Percentiles rank a stretch among this genome's conserved stretches.
phyloP scores from a whole-genome alignment of 2,797 vertebrate species.

The Rhodeus uyekii region DNA sequence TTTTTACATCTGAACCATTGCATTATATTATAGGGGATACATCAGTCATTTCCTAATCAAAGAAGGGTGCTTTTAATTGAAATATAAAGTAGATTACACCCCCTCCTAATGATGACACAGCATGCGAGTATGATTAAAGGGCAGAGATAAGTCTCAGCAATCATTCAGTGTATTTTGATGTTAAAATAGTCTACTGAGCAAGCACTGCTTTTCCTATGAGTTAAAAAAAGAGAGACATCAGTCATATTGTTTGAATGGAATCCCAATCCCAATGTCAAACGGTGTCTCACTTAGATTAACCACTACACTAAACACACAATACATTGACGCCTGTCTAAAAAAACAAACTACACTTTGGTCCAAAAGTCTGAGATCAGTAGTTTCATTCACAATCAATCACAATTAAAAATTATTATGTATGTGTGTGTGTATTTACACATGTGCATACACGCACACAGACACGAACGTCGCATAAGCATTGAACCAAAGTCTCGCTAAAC shows the following conservation, averaged over 20 bases:
- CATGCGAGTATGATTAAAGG: conserved; percentile 19
- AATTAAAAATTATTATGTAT: too few species aligned
- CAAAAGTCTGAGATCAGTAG: neutral
- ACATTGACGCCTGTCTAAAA: neutral
- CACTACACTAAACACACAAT: neutral
- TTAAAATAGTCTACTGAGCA: conserved; percentile 18
- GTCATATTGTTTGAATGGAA: conserved; percentile 3
- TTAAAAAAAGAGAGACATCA: neutral
- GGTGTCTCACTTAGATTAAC: neutral
- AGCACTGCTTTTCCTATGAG: neutral
- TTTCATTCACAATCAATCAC: too few species aligned
- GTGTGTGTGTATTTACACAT: too few species aligned
- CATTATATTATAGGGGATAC: conserved; percentile 68
- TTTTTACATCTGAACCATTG: conserved; percentile 66
- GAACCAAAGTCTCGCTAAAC: conserved; percentile 66
- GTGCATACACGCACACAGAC: too few species aligned
- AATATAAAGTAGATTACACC: conserved; percentile 64
- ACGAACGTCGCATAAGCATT: too few species aligned
- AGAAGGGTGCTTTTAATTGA: conserved; percentile 73
- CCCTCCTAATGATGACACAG: conserved; percentile 66
- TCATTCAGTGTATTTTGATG: conserved; percentile 30
- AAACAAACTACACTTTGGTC: neutral
- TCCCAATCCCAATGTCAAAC: neutral
- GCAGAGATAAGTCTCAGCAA: conserved; percentile 18
- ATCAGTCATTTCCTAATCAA: conserved; percentile 75